Percentiles rank a stretch among this genome's conserved stretches.
Conservation (phyloP, 2,113 vertebrate genomes). For the Morone chrysops region DNA sequence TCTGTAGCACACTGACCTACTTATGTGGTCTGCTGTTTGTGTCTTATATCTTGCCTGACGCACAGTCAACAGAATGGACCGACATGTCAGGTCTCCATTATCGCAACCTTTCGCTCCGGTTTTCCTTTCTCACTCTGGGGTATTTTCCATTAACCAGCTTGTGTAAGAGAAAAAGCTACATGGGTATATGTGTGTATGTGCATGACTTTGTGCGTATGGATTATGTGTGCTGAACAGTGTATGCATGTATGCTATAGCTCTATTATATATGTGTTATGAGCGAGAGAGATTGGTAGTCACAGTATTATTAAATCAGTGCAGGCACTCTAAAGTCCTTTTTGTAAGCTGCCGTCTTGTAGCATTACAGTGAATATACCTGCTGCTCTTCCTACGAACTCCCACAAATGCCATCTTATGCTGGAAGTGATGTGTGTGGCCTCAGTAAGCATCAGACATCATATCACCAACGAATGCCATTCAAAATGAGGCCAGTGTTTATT, state of each 20-base stretch:
- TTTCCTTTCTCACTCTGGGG: background rate
- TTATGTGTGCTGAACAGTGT: background rate
- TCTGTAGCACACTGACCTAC: slow-evolving; percentile 73
- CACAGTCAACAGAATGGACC: slow-evolving; percentile 7
- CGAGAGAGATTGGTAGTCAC: background rate
- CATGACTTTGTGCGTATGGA: background rate
- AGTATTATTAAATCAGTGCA: slow-evolving; percentile 10
- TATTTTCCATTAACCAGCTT: slow-evolving; percentile 14
- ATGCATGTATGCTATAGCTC: background rate
- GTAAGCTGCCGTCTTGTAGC: background rate
- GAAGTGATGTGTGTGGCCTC: background rate
- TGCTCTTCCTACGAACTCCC: background rate
- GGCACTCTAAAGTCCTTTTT: background rate
- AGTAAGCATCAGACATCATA: slow-evolving; percentile 22
- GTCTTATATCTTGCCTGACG: slow-evolving; percentile 28
- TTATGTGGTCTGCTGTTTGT: slow-evolving; percentile 48
- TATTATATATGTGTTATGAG: background rate
- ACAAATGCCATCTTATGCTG: slow-evolving; percentile 25
- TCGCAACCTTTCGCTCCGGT: background rate
- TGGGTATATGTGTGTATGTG: background rate
- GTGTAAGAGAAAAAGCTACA: slow-evolving; percentile 14
- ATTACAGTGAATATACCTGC: background rate
- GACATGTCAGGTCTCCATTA: slow-evolving; percentile 4
- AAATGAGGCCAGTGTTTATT: slow-evolving; percentile 49
- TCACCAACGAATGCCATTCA: slow-evolving; percentile 25